Evolutionary conservation across 2,113 vertebrate species (phyloP).

Genomic region (Struthio camelus): DNA sequence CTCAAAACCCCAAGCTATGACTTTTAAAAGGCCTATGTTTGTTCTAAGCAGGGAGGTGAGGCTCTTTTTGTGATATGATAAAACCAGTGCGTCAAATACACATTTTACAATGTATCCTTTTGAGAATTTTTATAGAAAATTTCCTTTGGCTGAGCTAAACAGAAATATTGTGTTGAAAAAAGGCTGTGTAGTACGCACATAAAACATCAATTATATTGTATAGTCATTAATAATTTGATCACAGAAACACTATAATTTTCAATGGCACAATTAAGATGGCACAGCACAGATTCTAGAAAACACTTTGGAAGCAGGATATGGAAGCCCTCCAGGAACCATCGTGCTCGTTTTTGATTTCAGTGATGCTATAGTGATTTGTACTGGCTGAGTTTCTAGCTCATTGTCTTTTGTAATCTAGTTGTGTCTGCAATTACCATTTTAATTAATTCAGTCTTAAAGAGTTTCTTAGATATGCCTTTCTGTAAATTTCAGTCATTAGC

Average conservation of each 20-base stretch:
- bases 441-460: neutral
- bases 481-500: slow-evolving; percentile 11
- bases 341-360: neutral
- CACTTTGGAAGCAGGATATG: neutral
- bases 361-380: neutral
- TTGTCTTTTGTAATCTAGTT: slow-evolving; percentile 12
- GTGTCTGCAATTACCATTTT: slow-evolving; percentile 20
- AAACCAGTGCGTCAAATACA: neutral
- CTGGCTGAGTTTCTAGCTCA: slow-evolving; percentile 11
- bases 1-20: neutral
- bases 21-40: neutral
- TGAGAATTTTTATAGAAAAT: too few species aligned
- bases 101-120: neutral
- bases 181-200: neutral
- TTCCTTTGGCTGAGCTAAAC: neutral
- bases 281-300: neutral
- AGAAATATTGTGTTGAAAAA: neutral
- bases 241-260: neutral
- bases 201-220: neutral
- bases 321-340: neutral
- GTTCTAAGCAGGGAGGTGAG: neutral
- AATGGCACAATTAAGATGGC: neutral
- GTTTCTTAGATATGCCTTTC: neutral
- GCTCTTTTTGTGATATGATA: neutral
- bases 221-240: slow-evolving; percentile 18